Base-by-base conservation (phyloP, 2,797 vertebrate species). In the Danio kyathit region DNA sequence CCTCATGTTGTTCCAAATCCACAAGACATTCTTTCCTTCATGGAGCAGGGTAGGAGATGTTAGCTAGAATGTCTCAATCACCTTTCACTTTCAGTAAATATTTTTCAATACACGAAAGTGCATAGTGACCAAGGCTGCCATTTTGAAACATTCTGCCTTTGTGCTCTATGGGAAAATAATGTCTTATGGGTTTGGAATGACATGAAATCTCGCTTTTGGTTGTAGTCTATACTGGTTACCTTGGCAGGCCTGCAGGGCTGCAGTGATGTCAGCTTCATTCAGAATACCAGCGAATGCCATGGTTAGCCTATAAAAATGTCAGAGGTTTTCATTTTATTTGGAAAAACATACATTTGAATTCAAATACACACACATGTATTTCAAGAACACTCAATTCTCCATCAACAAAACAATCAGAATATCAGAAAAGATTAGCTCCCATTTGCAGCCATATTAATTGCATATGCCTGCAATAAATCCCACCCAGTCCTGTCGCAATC, bases 181-280 rank as follows among this genome's bases (percentile, higher is more conserved):
- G 71, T 29, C 17, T 46, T 29, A 54, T 21, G 19, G 19, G 13
- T 74, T 57, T 60, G 54, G 19, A 59, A 74, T 3, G 13, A 46
- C 54, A 16, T 60, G 19, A 19, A 52, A 57, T 64, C 7, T 76
- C 14, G 6, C 7, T 65, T 65, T 21, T 12, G 11, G 40, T 52
- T 75, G 75, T 41, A 19, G n/a, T 13, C 16, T 10, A 60, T 52
- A 21, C 16, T 49, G 38, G 13, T 60, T 96, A 97, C 95, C 94
- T 95, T 93, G 52, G 86, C 94, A 96, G 64, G 89, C 91, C 51
- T 93, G 91, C 54, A 97, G 92, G 86, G 94, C 95, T 93, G 94
- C 93, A 91, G 93, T 88, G 90, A 96, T 94, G 89, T 96, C 93
- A 90, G 91, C 93, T 0, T 94, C 93, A 0, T 1, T 91, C 89